phyloP scores from a whole-genome alignment of 2,113 vertebrate genomes.

The Planiliza haematocheilus region DNA sequence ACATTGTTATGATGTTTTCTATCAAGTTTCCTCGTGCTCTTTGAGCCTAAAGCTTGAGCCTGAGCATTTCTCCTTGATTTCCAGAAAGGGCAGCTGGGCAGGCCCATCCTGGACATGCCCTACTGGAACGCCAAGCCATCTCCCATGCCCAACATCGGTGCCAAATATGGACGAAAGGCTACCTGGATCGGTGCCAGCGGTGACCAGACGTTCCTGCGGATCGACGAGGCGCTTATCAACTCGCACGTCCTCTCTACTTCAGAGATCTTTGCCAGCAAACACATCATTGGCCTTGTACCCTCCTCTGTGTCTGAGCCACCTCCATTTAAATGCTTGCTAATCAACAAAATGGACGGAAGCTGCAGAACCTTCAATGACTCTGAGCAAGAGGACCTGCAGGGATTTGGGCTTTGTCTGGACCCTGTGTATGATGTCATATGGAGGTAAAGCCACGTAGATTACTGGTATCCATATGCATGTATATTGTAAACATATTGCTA shows the following conservation, averaged over 20 bases:
- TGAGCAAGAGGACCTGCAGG: conserved; percentile 98
- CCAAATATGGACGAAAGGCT: conserved; percentile 97
- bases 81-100: conserved; percentile 97
- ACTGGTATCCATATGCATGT: too few species aligned
- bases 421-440: conserved; percentile 99
- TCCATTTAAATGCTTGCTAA: conserved; percentile 97
- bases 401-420: conserved; percentile 97
- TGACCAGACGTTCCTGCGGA: conserved; percentile 97
- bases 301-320: conserved; percentile 95
- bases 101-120: conserved; percentile 96
- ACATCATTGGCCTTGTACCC: conserved; percentile 98
- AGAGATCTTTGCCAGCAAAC: conserved; percentile 98
- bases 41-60: conserved; percentile 1
- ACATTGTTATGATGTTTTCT: background rate
- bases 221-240: conserved; percentile 99
- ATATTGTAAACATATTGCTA: too few species aligned
- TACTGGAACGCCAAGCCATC: conserved; percentile 99
- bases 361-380: conserved; percentile 99
- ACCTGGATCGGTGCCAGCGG: conserved; percentile 99
- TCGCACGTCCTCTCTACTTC: conserved; percentile 97
- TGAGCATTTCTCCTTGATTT: conserved; percentile 18
- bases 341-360: conserved; percentile 99
- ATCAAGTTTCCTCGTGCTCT: background rate
- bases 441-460: conserved; percentile 85
- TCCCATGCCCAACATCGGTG: conserved; percentile 97